Base-by-base conservation (phyloP, 2,888 invertebrate species). In the Argyresthia goedartella region DNA sequence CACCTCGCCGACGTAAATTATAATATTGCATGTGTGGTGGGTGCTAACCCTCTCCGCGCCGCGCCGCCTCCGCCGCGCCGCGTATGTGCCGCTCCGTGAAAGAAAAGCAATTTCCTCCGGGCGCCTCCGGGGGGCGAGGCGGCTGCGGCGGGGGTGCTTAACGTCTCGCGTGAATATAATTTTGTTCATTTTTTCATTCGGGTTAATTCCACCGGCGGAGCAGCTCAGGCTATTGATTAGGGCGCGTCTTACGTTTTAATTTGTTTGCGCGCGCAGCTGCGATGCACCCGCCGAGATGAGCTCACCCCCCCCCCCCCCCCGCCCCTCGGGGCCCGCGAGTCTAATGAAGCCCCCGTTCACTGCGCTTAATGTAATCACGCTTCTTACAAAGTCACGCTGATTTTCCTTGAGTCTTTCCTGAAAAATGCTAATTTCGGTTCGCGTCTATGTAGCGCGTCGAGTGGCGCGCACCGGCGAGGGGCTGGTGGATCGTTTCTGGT, bases 141-240 rank as follows among this genome's bases (percentile, higher is more conserved):
- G 55, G 46, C 45, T 49, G 47, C 16, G 39, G 49, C 41, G 57
- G 51, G 57, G 65, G 73, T 80, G 76, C 69, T 69, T 71, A 77
- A 75, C 79, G 76, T 81, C 81, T 80, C 81, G 82, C 84, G 84
- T 84, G 85, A 85, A 86, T 86, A 86, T 86, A 85, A 86, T 86
- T 86, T 85, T 85, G 84, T 84, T 86, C 86, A 86, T 85, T 86
- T 86, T 86, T 85, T 85, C 79, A 85, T 86, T 84, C 81, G 84
- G 84, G 85, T 85, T 85, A 86, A 85, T 86, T 85, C 85, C 77
- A 79, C 82, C 73, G 79, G 81, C 79, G 79, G 81, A 80, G 79
- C 73, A 78, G 79, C 75, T 78, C 75, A 76, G 76, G 86, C 85
- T 86, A 86, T 86, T 86, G 86, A 86, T 86, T 86, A 86, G 85